These are phyloP conservation scores for Maccullochella peelii DNA, from an alignment of 2,113 vertebrate genomes.

Conservation along the genomic window DNA sequence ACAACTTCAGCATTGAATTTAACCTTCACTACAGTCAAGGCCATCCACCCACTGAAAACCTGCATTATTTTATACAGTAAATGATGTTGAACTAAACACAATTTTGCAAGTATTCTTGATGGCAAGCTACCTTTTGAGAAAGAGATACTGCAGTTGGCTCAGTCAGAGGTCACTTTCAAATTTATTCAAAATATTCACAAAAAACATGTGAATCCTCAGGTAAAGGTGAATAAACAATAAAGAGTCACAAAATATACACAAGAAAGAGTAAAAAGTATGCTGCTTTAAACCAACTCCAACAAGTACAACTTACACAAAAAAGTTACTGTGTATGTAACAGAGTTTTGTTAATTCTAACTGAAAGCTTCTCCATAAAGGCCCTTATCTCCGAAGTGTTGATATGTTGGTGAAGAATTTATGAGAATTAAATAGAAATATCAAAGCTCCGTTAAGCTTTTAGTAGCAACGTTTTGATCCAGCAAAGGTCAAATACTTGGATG, in stretches of 20 bases:
- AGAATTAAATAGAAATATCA: not conserved
- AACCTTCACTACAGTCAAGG: not conserved
- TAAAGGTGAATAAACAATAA: not conserved
- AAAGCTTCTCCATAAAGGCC: not conserved
- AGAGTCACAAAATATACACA: no score
- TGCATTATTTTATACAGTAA: not conserved
- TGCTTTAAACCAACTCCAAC: not conserved
- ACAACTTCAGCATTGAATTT: not conserved
- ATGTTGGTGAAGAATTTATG: not conserved
- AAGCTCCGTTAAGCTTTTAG: not conserved
- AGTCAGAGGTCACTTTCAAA: not conserved
- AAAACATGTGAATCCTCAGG: not conserved
- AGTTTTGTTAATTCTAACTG: not conserved
- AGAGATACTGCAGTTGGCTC: not conserved
- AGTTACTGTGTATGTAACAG: not conserved
- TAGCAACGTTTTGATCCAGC: not conserved
- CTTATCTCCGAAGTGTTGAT: not conserved
- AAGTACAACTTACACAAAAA: not conserved
- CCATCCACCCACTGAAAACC: not conserved
- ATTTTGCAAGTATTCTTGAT: not conserved
- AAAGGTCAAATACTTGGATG: not conserved
- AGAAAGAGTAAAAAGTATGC: not conserved
- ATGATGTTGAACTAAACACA: not conserved
- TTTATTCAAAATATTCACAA: not conserved
- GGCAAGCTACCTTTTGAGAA: not conserved